Conservation (phyloP, 2,888 invertebrate species). For the Ptilodon capucinus region DNA sequence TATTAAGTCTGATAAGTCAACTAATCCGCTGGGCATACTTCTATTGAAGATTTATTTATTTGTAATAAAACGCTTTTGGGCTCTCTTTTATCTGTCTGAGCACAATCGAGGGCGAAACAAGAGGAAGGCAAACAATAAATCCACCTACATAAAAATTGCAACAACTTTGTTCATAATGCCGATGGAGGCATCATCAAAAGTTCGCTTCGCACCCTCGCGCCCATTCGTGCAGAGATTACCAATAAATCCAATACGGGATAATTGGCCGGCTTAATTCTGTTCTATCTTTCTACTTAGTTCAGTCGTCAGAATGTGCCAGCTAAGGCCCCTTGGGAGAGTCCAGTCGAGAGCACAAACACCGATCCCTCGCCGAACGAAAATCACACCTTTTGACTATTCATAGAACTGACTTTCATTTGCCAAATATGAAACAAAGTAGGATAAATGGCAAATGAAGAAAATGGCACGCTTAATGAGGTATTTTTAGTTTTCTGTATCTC, state of each 20-base stretch:
- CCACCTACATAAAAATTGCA: constrained; percentile 81
- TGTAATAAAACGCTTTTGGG: constrained; percentile 65
- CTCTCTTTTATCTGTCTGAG: constrained; percentile 71
- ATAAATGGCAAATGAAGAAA: constrained; percentile 64
- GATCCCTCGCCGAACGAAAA: constrained; percentile 60
- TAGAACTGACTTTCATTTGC: constrained; percentile 59
- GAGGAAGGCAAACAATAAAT: constrained; percentile 75
- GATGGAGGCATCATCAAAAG: constrained; percentile 81
- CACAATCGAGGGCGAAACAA: constrained; percentile 73
- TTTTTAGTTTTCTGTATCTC: constrained; percentile 54
- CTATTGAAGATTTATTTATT: constrained; percentile 69
- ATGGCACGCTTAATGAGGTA: constrained; percentile 66
- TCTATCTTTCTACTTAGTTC: constrained; percentile 83
- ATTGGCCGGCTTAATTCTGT: constrained; percentile 83
- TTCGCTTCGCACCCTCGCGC: constrained; percentile 81
- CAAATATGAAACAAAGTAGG: constrained; percentile 44
- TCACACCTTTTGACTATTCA: constrained; percentile 49
- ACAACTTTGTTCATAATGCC: constrained; percentile 81
- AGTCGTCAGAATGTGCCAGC: constrained; percentile 83
- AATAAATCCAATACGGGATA: constrained; percentile 84
- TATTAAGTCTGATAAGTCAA: constrained; percentile 33
- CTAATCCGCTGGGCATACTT: constrained; percentile 52
- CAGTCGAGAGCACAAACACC: constrained; percentile 69
- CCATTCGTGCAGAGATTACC: constrained; percentile 83
- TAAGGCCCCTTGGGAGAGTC: constrained; percentile 78